Evolutionary conservation across 53 echinoderm and acorn worm species (phyloP).

Genomic region (Echinometra lucunter): DNA sequence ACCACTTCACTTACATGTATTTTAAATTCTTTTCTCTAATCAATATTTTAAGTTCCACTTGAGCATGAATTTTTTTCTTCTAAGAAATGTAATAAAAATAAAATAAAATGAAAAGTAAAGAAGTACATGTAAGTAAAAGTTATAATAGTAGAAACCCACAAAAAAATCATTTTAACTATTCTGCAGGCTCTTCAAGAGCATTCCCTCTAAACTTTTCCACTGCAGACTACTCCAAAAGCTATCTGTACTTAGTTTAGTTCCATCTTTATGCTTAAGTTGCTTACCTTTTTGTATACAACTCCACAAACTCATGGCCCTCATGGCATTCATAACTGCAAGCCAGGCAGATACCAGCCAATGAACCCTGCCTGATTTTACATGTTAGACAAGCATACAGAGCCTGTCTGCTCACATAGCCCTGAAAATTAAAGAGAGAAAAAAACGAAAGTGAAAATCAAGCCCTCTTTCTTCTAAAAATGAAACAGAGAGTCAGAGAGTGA

Average conservation of each 20-base stretch:
- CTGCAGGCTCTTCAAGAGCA: too few species aligned
- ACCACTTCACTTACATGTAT: too few species aligned
- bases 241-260: not conserved
- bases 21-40: too few species aligned
- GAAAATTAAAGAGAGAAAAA: not conserved
- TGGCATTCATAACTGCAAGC: slow-evolving; percentile 99
- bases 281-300: slow-evolving; percentile 97
- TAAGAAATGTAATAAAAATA: too few species aligned
- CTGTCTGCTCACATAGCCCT: slow-evolving; percentile 90
- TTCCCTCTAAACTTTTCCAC: too few species aligned
- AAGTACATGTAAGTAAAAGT: not conserved
- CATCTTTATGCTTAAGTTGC: not conserved
- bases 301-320: slow-evolving; percentile 92
- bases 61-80: too few species aligned
- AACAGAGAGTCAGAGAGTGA: too few species aligned
- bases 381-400: slow-evolving; percentile 93
- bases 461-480: too few species aligned
- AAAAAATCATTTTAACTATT: too few species aligned
- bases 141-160: too few species aligned
- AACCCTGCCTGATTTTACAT: slow-evolving; percentile 39
- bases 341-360: slow-evolving; percentile 84
- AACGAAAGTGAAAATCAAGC: not conserved
- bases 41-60: too few species aligned
- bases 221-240: not conserved
- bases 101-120: too few species aligned